Base-by-base conservation (phyloP, 2,797 vertebrate genomes). In the Chiroxiphia lanceolata region DNA sequence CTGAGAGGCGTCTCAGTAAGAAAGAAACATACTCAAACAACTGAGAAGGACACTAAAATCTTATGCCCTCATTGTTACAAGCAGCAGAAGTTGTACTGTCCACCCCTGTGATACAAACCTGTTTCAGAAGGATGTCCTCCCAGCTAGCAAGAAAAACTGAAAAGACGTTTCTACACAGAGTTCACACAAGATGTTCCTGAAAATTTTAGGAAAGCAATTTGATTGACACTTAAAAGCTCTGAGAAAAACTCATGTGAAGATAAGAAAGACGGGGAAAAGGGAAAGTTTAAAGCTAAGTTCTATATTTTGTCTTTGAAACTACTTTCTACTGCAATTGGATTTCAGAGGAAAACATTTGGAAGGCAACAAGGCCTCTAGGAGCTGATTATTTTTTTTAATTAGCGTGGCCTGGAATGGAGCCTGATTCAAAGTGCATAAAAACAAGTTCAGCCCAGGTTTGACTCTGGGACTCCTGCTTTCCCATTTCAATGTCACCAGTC, bases 101-200 rank as follows among this genome's bases (percentile, higher is more conserved):
- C 56, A 33, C 5, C 14, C 23, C 11, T 71, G 7, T 27, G 54
- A 63, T 4, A 60, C 6, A 51, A 87, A 54, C 7, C 7, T 22
- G 1, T 56, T 87, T 79, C 0, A 0, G 68, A 85, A 59, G 25
- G 83, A 50, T 0, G 1, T 9, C 68, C 23, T n/a, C 10, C 10
- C 14, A 57, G 27, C n/a, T 45, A 84, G 54, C 27, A 79, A 79
- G 50, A 8, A 57, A 79, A 72, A 76, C 16, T 18, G 48, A 63
- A 20, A 72, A n/a, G 21, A 12, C 5, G 2, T 63, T 79, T 76
- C 36, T 48, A 61, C 29, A 33, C 10, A 50, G 22, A 3, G 1
- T 33, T 89, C 33, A 67, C 18, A 50, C 6, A 68, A 76, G n/a
- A 44, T 10, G 22, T 15, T 61, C 44, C 47, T 38, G 19, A 76